phyloP scores from a whole-genome alignment of 2,888 invertebrate species.

The Erannis defoliaria region DNA sequence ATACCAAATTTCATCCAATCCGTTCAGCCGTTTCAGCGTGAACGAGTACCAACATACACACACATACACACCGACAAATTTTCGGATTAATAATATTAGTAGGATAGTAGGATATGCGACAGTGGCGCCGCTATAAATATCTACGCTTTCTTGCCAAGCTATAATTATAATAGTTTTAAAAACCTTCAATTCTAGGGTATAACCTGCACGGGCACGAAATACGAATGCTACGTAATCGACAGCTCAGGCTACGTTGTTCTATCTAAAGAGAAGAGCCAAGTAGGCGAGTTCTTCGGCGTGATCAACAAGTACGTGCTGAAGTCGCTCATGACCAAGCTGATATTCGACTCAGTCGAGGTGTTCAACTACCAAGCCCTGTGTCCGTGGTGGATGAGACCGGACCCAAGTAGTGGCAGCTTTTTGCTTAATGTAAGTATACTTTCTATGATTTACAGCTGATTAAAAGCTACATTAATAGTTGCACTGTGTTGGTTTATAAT shows the following conservation, averaged over 20 bases:
- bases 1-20: neutral
- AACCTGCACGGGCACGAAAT: slow-evolving; percentile 83
- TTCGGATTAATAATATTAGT: too few relatives aligned
- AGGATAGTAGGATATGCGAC: too few relatives aligned
- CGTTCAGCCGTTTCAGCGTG: too few relatives aligned
- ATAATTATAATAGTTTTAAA: too few relatives aligned
- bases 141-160: too few relatives aligned
- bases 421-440: slow-evolving; percentile 61
- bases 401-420: slow-evolving; percentile 62
- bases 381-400: slow-evolving; percentile 56
- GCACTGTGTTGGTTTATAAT: too few relatives aligned
- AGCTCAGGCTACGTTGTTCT: slow-evolving; percentile 95
- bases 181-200: slow-evolving; percentile 57
- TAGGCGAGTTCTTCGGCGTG: slow-evolving; percentile 95
- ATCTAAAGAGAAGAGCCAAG: slow-evolving; percentile 87
- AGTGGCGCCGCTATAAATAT: too few relatives aligned
- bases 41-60: too few relatives aligned
- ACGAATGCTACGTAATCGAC: slow-evolving; percentile 96
- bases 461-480: neutral
- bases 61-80: too few relatives aligned
- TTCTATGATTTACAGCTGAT: neutral
- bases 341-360: slow-evolving; percentile 91
- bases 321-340: slow-evolving; percentile 89
- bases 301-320: slow-evolving; percentile 89
- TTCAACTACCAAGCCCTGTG: slow-evolving; percentile 96